Base-by-base conservation (phyloP, 1,140 invertebrate genomes). In the Zaprionus capensis region DNA sequence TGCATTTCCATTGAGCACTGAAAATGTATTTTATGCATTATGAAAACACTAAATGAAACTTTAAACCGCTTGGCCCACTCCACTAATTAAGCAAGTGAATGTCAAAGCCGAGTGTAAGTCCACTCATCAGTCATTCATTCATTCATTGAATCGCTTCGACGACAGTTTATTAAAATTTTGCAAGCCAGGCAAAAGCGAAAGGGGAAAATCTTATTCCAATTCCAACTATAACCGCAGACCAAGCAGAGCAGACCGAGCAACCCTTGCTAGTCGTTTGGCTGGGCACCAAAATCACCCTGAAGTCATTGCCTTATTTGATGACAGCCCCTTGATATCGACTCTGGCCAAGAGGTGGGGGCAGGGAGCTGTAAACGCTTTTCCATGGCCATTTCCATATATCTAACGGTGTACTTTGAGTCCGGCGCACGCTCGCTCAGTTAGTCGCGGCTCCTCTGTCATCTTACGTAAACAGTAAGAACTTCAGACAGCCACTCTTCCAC, bases 321-420 rank as follows among this genome's bases (percentile, higher is more conserved):
- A 84, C 84, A 88, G 78, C 46, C 75, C 58, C 63, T 71, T 84
- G 84, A 88, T 88, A 88, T 81, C 81, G 81, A 36, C 28, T 41
- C 11, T 36, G 11, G 15, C 3, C 61, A 6, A 15, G 64, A 64
- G 66, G 58, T 69, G 86, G 71, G 67, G 67, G 80, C 72, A 59
- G 67, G 68, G 68, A 53, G 15, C 2, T 6, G 38, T 7, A 59
- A 85, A 70, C 76, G 80, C 49, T 85, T 85, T 85, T 82, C 76
- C 71, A 80, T 80, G 63, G 62, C 85, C 85, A 88, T 84, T 90
- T 76, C 75, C 84, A 90, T 84, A 84, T 78, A 90, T 88, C 75
- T 90, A 79, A 75, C 81, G 83, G 77, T 75, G 77, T 66, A 72
- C 62, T 51, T 51, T 12, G 46, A 51, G 46, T 20, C 11, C 9